phyloP scores from a whole-genome alignment of 2,113 vertebrate genomes.

The Nothoprocta perdicaria region DNA sequence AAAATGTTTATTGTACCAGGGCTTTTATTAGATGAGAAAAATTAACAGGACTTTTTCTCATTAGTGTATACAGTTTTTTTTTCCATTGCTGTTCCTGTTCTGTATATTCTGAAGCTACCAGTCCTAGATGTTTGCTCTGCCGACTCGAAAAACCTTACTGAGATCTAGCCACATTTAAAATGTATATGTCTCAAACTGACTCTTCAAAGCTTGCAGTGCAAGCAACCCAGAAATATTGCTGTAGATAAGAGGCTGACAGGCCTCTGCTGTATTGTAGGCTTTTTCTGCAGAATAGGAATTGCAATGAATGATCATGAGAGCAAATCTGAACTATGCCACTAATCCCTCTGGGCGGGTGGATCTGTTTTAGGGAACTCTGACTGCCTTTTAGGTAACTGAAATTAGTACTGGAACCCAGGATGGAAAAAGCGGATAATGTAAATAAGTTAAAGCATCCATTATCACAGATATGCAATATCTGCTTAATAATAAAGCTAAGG shows the following conservation, averaged over 20 bases:
- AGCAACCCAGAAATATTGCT: background rate
- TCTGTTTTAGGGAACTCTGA: background rate
- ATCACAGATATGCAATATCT: constrained; percentile 15
- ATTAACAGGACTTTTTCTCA: background rate
- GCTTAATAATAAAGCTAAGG: constrained; percentile 20
- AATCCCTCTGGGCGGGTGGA: background rate
- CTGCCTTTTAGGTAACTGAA: constrained; percentile 46
- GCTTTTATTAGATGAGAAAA: background rate
- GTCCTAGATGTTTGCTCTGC: background rate
- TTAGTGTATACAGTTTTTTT: background rate
- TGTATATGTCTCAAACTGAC: background rate
- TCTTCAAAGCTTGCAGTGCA: background rate
- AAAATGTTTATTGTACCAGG: background rate
- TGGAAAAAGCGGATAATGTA: constrained; percentile 56
- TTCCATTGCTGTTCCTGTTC: background rate
- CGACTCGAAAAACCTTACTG: background rate
- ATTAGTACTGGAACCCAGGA: constrained; percentile 21
- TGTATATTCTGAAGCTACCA: background rate
- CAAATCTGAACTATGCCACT: background rate
- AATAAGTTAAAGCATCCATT: constrained; percentile 49
- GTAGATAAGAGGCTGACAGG: background rate
- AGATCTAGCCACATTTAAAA: background rate
- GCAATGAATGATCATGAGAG: background rate
- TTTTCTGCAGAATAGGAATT: background rate
- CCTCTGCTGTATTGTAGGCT: background rate